A percentile compares a stretch with the other conserved stretches of the same genome.
phyloP scores from a whole-genome alignment of 2,113 vertebrate genomes.

The Miniopterus natalensis region DNA sequence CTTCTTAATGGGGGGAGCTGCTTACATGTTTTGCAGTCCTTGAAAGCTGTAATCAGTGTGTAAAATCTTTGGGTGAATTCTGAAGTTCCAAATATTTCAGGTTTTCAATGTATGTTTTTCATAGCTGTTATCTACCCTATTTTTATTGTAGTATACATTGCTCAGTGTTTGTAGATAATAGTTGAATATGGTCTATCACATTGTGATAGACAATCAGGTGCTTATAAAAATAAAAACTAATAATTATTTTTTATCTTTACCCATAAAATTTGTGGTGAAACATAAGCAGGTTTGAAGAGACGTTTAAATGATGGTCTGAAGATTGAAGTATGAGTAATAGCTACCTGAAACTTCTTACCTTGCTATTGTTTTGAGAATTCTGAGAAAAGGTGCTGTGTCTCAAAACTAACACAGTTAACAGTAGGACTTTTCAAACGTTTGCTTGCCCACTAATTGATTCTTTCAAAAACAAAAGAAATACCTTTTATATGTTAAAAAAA shows the following conservation, averaged over 20 bases:
- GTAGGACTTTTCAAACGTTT: constrained; percentile 70
- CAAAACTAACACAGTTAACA: constrained; percentile 76
- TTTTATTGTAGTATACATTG: neutral
- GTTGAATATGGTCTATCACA: neutral
- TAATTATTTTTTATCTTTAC: neutral
- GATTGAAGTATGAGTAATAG: neutral
- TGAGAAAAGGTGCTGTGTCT: constrained; percentile 48
- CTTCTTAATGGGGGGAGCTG: neutral
- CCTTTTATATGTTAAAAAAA: constrained; percentile 73
- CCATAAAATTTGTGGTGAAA: neutral
- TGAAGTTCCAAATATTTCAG: neutral
- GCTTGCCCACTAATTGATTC: constrained; percentile 78
- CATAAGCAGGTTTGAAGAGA: neutral
- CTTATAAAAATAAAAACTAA: neutral
- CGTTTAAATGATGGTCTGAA: neutral
- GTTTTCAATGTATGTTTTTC: neutral
- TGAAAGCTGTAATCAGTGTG: neutral
- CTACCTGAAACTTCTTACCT: constrained; percentile 20
- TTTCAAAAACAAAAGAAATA: constrained; percentile 74
- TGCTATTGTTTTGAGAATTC: constrained; percentile 65
- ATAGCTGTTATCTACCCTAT: neutral
- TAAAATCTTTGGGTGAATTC: neutral
- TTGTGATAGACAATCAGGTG: neutral
- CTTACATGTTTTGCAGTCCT: neutral
- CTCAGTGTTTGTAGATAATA: neutral